Conservation (phyloP, 2,797 vertebrate species). For the Podarcis siculus region DNA sequence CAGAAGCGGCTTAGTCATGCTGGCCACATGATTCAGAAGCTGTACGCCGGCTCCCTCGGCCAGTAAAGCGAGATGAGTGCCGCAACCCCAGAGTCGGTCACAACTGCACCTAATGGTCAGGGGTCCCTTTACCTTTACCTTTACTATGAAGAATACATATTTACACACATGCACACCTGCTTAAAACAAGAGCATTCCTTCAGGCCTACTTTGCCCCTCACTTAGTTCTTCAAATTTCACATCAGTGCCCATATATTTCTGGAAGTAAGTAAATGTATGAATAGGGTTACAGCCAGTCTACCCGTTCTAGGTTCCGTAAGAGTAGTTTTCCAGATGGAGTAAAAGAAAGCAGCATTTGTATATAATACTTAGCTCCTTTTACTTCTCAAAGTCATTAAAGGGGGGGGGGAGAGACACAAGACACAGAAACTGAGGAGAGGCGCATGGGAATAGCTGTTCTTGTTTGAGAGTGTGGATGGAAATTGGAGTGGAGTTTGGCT, state of each 20-base stretch:
- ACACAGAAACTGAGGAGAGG: constrained; percentile 29
- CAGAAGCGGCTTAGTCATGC: no score
- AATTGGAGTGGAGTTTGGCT: constrained; percentile 51
- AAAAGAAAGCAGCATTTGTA: constrained; percentile 7
- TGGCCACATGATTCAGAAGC: no score
- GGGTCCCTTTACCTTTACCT: no score
- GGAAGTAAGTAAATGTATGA: not conserved
- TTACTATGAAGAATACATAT: constrained; percentile 4
- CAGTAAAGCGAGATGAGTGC: no score
- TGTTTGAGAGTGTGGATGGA: constrained; percentile 47
- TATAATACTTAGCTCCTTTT: constrained; percentile 12
- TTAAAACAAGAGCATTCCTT: not conserved
- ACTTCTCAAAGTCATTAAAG: constrained; percentile 27
- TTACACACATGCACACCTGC: constrained; percentile 9
- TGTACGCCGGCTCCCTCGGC: no score
- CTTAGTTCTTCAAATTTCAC: constrained; percentile 18
- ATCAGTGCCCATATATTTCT: constrained; percentile 47
- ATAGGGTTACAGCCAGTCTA: constrained; percentile 31
- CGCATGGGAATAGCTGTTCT: constrained; percentile 30
- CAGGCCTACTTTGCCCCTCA: constrained; percentile 12
- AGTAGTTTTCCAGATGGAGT: constrained; percentile 58
- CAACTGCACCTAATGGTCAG: no score
- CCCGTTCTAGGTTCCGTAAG: not conserved
- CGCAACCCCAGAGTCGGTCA: no score
- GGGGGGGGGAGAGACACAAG: not conserved